phyloP scores from a whole-genome alignment of 2,888 invertebrate species.

The Himalopsyche anomala region DNA sequence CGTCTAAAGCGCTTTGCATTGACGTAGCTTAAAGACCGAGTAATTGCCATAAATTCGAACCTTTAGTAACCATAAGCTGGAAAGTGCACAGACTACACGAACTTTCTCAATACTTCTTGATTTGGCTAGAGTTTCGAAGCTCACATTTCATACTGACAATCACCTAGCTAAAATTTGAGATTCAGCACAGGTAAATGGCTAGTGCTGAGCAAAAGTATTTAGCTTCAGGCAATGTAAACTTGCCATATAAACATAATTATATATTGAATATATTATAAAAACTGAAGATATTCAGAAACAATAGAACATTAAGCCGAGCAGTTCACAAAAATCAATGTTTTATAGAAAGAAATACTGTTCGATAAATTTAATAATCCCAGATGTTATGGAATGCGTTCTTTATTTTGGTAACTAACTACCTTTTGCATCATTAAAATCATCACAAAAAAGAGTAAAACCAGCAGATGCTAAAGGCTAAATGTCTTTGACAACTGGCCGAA shows the following conservation, averaged over 20 bases:
- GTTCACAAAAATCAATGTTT: too few relatives aligned
- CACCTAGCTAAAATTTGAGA: background rate
- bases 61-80: background rate
- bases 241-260: background rate
- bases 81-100: conserved; percentile 10
- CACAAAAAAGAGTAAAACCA: too few relatives aligned
- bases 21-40: conserved; percentile 3
- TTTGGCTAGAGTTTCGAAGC: conserved; percentile 4
- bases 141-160: conserved; percentile 20
- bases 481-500: too few relatives aligned
- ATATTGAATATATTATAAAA: background rate
- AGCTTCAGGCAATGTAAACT: background rate
- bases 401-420: too few relatives aligned
- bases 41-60: conserved; percentile 6
- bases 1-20: conserved; percentile 1
- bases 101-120: conserved; percentile 34
- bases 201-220: background rate
- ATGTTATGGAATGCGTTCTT: too few relatives aligned
- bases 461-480: too few relatives aligned
- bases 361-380: too few relatives aligned
- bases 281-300: too few relatives aligned
- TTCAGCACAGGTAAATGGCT: background rate
- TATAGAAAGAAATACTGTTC: too few relatives aligned
- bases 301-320: too few relatives aligned
- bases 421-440: too few relatives aligned